phyloP scores from a whole-genome alignment of 2,888 invertebrate genomes.

The Gortyna flavago region DNA sequence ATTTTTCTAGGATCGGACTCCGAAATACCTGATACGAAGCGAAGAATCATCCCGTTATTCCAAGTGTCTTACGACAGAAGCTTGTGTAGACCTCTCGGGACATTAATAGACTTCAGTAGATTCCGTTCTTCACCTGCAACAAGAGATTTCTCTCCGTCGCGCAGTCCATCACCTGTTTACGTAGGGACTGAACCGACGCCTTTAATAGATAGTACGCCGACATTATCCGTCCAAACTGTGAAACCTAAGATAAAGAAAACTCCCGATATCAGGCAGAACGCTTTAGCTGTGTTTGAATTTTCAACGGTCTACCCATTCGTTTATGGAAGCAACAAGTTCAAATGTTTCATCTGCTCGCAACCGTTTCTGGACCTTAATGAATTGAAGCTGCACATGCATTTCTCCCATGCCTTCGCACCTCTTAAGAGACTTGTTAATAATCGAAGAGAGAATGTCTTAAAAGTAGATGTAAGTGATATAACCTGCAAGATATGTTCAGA shows the following conservation, averaged over 20 bases:
- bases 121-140: constrained; percentile 60
- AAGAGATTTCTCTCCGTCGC: constrained; percentile 70
- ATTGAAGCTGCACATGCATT: constrained; percentile 81
- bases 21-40: constrained; percentile 71
- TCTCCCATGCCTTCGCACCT: constrained; percentile 79
- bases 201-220: constrained; percentile 47
- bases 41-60: constrained; percentile 84
- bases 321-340: constrained; percentile 86
- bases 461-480: constrained; percentile 84
- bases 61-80: constrained; percentile 87
- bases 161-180: constrained; percentile 79
- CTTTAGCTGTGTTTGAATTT: constrained; percentile 83
- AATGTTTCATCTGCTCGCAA: constrained; percentile 86
- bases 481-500: constrained; percentile 80
- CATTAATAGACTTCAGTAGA: constrained; percentile 81
- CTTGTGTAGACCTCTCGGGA: constrained; percentile 85
- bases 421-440: constrained; percentile 84
- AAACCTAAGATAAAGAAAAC: constrained; percentile 65
- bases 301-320: constrained; percentile 86
- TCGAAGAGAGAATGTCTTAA: constrained; percentile 82
- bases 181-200: constrained; percentile 55
- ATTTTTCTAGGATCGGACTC: constrained; percentile 86
- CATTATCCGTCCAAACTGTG: constrained; percentile 12
- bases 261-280: constrained; percentile 82
- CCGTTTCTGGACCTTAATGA: constrained; percentile 81